Conservation (phyloP, 23 tunicate species). For the Trididemnum nubilum region DNA sequence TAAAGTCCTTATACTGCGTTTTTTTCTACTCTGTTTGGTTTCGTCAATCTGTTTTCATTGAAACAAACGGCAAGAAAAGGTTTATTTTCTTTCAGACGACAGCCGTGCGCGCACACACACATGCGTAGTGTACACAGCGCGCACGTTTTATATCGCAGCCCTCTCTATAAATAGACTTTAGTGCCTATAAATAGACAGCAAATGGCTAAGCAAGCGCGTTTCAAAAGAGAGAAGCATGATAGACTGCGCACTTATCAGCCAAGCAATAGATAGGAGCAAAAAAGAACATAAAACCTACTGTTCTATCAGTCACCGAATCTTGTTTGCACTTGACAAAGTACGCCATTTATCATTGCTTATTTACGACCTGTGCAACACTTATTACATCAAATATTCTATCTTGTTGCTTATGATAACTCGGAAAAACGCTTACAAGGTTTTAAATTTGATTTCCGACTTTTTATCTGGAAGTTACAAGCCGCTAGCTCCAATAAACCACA, state of each 20-base stretch:
- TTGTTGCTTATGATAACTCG: no score
- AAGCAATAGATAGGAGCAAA: neutral
- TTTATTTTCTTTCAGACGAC: constrained; percentile 8
- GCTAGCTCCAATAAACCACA: no score
- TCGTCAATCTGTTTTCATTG: neutral
- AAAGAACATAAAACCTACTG: constrained; percentile 1
- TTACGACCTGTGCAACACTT: no score
- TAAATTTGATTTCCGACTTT: no score
- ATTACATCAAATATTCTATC: no score
- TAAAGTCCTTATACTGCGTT: no score
- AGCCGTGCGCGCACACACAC: constrained; percentile 25
- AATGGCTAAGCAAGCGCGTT: constrained; percentile 5
- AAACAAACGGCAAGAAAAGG: neutral
- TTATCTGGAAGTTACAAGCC: no score
- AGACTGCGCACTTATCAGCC: neutral
- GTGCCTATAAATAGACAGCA: constrained; percentile 18
- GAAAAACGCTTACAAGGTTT: no score
- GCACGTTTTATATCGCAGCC: constrained; percentile 10
- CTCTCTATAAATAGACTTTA: constrained; percentile 19
- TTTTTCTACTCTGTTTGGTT: neutral
- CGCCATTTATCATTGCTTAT: no score
- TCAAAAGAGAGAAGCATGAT: neutral
- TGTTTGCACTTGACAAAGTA: neutral
- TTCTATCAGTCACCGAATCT: neutral
- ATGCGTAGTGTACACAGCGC: constrained; percentile 16